Evolutionary conservation across 2,888 invertebrate genomes (phyloP), one percentile per base, ranked within the genome.

Genomic region (Spicauda simplicius): DNA sequence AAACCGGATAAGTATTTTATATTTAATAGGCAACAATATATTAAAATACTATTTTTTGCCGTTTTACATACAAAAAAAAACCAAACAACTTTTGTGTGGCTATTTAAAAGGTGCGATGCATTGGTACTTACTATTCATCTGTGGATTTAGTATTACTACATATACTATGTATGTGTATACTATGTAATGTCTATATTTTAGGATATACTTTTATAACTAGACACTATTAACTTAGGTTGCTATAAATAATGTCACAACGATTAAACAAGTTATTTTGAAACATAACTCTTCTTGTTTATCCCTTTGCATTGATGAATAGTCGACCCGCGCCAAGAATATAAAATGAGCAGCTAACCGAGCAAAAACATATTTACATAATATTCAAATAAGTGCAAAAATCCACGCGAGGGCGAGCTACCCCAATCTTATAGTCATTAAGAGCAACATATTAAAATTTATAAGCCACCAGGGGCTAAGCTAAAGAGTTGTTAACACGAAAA

Each of bases 401-500:
- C 82, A 82, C 80, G 79, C 76, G 69, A 73, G 71, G 71, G 74
- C 65, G 71, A 63, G 69, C 70, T 70, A 72, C 77, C 76, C 79
- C 78, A 76, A 80, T 84, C 84, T 88, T 81, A 79, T 75, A 79
- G 84, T 85, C 85, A 85, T 91, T 90, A 90, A 77, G 83, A 87
- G 83, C 73, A 80, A 78, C 80, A 79, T 86, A 89, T 90, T 88
- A 86, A 87, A 85, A 86, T 86, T 79, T 81, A 86, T 85, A 83
- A 83, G 79, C 73, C 74, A 73, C 73, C 62, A 70, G 73, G 82
- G 80, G 78, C 76, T 74, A 65, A 74, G 74, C 76, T 88, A 87
- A 88, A 89, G 87, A 88, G 88, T 88, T 90, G 91, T 90, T 91
- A 92, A 90, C 87, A 86, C 80, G 87, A 86, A 87, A 90, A 91